Evolutionary conservation across 1,140 invertebrate species (phyloP), one percentile per base, ranked within the genome.

Genomic region (Drosophila kikkawai): DNA sequence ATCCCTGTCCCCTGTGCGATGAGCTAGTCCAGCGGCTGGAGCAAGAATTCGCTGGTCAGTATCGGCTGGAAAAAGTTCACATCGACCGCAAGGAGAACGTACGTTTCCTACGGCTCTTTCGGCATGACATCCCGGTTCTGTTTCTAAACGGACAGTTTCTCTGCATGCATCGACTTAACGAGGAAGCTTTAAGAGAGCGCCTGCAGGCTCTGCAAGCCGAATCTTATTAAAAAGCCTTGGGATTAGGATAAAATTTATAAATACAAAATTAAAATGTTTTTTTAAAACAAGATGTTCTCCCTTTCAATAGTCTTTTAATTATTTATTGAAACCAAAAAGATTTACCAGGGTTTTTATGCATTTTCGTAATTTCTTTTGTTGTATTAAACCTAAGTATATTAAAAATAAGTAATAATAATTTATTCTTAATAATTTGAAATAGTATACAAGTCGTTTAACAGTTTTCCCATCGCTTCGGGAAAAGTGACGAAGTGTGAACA

Each of bases 41-140:
- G 76, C 93, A 94, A 1, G 76, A 84, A 56, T 96, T 95, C 79
- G 86, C 93, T 70, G 92, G 94, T 78, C 94, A 94, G 79, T 94
- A 96, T 86, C 92, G 93, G 36, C 93, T 97, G 58, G 93, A 96
- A 93, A 95, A 96, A 93, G 94, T 98, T 53, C 95, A 97, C 92
- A 98, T 98, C 36, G 95, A 95, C 13, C 92, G 93, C 15, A 94
- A 95, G 80, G 95, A 95, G 86, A 97, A 98, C 92, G 84, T 96
- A 57, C 93, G 94, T 61, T 97, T 95, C 94, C 93, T 95, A 58
- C 93, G 95, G 61, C 93, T 97, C n/a, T 98, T 98, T 87, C 94
- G 95, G 64, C 95, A 96, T 92, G 97, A 98, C 91, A 98, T 98
- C 86, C 97, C 97, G 53, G 97, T 98, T 13, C 93, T 98, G 82